These are phyloP conservation scores for Leucophora obtusa DNA, from an alignment of 2,888 invertebrate genomes.

Conservation along the genomic window DNA sequence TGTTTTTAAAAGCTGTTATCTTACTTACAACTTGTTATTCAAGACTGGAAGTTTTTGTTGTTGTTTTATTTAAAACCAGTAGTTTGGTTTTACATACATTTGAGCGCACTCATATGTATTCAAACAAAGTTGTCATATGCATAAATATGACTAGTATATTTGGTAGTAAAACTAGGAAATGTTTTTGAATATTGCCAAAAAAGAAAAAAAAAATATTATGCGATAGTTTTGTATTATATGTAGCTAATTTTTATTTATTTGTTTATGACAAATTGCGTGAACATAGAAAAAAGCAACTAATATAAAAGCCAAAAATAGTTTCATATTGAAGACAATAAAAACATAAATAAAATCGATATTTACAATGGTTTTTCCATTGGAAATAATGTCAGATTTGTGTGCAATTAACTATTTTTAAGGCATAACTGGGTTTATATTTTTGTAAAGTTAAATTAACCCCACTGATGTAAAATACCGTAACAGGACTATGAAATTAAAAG, in stretches of 20 bases:
- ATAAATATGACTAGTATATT: slow-evolving; percentile 15
- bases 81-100: no score
- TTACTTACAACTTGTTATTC: slow-evolving; percentile 21
- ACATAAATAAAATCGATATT: slow-evolving; percentile 2
- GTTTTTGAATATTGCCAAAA: slow-evolving; percentile 32
- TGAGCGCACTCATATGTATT: neutral
- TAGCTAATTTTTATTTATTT: neutral
- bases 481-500: no score
- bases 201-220: neutral
- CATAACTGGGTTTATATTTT: no score
- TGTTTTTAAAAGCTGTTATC: neutral
- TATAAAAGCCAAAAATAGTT: slow-evolving; percentile 2
- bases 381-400: no score
- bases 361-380: no score
- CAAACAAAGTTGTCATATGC: slow-evolving; percentile 8
- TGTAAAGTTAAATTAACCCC: no score
- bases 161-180: slow-evolving; percentile 42
- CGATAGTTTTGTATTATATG: neutral
- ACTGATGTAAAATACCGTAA: no score
- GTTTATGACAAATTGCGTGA: slow-evolving; percentile 40
- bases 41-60: slow-evolving; percentile 22
- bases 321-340: neutral
- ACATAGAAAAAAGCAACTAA: neutral
- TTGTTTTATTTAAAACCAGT: no score
- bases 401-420: no score